phyloP scores from a whole-genome alignment of 1,140 invertebrate species.

The Dinoponera quadriceps region DNA sequence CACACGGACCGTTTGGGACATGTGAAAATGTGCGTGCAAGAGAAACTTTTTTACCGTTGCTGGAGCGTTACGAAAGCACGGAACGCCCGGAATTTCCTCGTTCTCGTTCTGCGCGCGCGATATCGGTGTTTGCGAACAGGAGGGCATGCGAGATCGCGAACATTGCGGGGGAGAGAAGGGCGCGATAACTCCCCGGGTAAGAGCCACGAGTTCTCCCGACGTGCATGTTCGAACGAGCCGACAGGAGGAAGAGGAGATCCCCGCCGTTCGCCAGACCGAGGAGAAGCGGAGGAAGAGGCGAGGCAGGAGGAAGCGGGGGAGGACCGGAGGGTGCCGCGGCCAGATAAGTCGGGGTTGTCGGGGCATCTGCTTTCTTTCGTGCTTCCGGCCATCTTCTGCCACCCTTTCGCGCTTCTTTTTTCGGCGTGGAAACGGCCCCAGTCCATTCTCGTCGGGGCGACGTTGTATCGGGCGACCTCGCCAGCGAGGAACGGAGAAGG shows the following conservation, averaged over 20 bases:
- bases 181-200: too few species aligned
- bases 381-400: slow-evolving; percentile 76
- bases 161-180: too few species aligned
- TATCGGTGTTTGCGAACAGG: too few species aligned
- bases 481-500: slow-evolving; percentile 14
- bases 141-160: too few species aligned
- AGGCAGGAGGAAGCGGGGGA: slow-evolving; percentile 21
- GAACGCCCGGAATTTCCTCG: too few species aligned
- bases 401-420: slow-evolving; percentile 74
- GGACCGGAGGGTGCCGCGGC: slow-evolving; percentile 58
- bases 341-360: slow-evolving; percentile 81
- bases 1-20: too few species aligned
- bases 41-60: too few species aligned
- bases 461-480: slow-evolving; percentile 76
- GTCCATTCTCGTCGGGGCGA: slow-evolving; percentile 75
- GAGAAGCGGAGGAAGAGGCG: neutral
- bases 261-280: slow-evolving; percentile 22
- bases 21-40: too few species aligned
- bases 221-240: neutral
- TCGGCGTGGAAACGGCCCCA: slow-evolving; percentile 70
- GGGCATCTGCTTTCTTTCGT: slow-evolving; percentile 75
- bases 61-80: too few species aligned
- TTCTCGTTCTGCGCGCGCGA: too few species aligned
- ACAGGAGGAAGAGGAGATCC: neutral
- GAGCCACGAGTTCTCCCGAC: neutral